Percentiles rank a stretch among this genome's conserved stretches.
Conservation (phyloP, 1,140 invertebrate species). For the Andrena cerasifolii region DNA sequence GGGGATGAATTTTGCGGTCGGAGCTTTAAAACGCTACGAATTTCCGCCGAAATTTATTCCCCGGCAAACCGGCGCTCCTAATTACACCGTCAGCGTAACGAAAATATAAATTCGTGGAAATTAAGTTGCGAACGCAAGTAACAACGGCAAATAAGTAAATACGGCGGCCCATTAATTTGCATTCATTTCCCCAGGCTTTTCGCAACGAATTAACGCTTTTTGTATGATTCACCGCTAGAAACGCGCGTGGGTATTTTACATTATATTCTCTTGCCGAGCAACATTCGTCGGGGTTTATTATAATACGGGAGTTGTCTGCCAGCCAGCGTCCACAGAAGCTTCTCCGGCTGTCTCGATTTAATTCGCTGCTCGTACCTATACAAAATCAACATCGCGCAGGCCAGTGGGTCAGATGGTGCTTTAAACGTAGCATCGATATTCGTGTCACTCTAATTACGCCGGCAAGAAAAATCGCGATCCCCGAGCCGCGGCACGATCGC, state of each 20-base stretch:
- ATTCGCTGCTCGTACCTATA: no score
- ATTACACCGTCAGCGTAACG: constrained; percentile 1
- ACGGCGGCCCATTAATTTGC: constrained; percentile 31
- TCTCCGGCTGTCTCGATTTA: no score
- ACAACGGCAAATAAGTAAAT: constrained; percentile 39
- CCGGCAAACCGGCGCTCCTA: constrained; percentile 3
- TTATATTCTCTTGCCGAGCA: not conserved
- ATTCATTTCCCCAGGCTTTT: constrained; percentile 19
- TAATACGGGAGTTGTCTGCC: no score
- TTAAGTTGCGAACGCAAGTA: constrained; percentile 25
- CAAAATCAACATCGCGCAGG: no score
- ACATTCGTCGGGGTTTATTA: not conserved
- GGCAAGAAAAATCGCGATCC: not conserved
- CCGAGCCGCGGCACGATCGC: not conserved
- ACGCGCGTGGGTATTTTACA: not conserved
- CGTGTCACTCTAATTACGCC: constrained; percentile 20
- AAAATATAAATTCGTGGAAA: constrained; percentile 41
- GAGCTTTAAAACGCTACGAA: constrained; percentile 15
- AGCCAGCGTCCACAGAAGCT: no score
- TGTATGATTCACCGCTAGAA: not conserved
- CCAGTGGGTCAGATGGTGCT: no score
- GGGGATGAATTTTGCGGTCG: not conserved
- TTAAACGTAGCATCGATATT: not conserved
- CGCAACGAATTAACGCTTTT: constrained; percentile 13
- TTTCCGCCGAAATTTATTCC: constrained; percentile 21